Conservation (phyloP, 2,113 vertebrate genomes). For the Clarias macrocephalus region DNA sequence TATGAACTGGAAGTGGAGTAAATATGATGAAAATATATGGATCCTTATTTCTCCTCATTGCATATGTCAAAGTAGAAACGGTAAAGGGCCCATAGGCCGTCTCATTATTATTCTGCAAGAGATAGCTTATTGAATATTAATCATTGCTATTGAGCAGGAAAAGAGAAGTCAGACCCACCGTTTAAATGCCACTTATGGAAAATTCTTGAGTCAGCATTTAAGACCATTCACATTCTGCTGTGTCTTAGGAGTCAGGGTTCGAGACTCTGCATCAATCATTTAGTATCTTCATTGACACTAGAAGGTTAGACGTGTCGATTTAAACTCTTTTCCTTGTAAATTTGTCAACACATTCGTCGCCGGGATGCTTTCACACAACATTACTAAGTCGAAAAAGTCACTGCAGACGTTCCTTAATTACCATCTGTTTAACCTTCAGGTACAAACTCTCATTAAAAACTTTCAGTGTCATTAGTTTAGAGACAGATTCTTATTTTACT, state of each 20-base stretch:
- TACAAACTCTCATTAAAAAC: conserved; percentile 45
- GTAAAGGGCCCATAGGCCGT: not conserved
- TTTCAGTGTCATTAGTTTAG: conserved; percentile 18
- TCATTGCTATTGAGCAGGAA: not conserved
- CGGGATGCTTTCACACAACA: conserved; percentile 38
- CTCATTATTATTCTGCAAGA: not conserved
- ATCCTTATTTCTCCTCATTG: not conserved
- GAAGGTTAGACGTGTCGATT: conserved; percentile 7
- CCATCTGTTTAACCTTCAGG: conserved; percentile 37
- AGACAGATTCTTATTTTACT: conserved; percentile 37
- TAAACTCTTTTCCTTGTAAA: conserved; percentile 33
- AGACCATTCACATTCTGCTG: not conserved
- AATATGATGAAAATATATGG: too few species aligned
- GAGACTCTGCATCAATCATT: not conserved
- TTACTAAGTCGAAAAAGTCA: conserved; percentile 38
- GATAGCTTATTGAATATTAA: not conserved
- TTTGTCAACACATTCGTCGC: conserved; percentile 26
- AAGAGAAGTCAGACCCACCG: not conserved
- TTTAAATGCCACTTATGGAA: not conserved
- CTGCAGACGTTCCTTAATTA: conserved; percentile 45
- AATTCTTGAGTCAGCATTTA: not conserved
- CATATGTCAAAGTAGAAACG: not conserved
- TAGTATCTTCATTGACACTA: not conserved
- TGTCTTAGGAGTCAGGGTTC: not conserved
- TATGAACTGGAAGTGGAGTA: too few species aligned